phyloP scores from a whole-genome alignment of 2,888 invertebrate species.

The Tachina fera region DNA sequence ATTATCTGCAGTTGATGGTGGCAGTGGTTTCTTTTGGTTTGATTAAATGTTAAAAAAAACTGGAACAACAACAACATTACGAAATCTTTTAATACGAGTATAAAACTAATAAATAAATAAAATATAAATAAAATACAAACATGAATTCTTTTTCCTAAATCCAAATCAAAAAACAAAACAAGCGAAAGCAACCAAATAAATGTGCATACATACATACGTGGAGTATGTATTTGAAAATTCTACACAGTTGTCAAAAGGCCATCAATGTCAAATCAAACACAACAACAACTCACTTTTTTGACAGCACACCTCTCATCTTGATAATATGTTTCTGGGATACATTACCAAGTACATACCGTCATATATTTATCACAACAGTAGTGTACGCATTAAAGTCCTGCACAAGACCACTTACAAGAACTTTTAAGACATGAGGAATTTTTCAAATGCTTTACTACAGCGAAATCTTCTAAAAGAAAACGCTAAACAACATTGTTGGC shows the following conservation, averaged over 20 bases:
- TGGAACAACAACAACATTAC: background rate
- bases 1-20: too few species aligned
- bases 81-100: slow-evolving; percentile 23
- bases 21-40: background rate
- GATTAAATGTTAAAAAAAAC: slow-evolving; percentile 18
- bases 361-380: too few species aligned
- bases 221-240: slow-evolving; percentile 63
- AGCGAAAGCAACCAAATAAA: background rate
- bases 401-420: too few species aligned
- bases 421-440: too few species aligned
- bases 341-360: too few species aligned
- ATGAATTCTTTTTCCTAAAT: background rate
- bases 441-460: too few species aligned
- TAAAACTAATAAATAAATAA: slow-evolving; percentile 15
- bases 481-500: too few species aligned
- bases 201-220: slow-evolving; percentile 7
- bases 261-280: slow-evolving; percentile 74
- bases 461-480: too few species aligned
- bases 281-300: slow-evolving; percentile 73
- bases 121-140: slow-evolving; percentile 1
- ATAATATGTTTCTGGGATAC: background rate
- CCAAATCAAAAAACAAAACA: slow-evolving; percentile 5
- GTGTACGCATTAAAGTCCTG: too few species aligned
- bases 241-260: slow-evolving; percentile 72
- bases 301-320: slow-evolving; percentile 72